Evolutionary conservation across 1,140 invertebrate genomes (phyloP).

Genomic region (Heliconius hewitsoni): DNA sequence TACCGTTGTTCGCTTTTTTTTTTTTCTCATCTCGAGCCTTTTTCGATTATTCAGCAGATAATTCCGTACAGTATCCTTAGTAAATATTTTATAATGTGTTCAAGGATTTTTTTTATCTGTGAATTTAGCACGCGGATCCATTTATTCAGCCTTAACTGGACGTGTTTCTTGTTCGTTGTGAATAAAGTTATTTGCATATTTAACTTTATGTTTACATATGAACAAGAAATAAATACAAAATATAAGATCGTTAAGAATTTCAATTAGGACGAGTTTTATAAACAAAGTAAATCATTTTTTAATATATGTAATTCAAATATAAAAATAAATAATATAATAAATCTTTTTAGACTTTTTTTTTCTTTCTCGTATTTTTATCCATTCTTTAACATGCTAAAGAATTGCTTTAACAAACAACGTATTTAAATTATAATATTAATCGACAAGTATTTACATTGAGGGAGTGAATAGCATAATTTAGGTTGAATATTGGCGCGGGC

Average conservation of each 20-base stretch:
- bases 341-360: too few relatives aligned
- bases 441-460: constrained; percentile 38
- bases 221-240: too few relatives aligned
- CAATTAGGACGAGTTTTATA: too few relatives aligned
- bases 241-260: too few relatives aligned
- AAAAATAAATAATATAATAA: too few relatives aligned
- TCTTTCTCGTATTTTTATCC: not conserved
- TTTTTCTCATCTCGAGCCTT: constrained; percentile 49
- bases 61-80: constrained; percentile 40
- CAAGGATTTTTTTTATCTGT: not conserved
- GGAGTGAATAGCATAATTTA: constrained; percentile 60
- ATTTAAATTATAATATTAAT: constrained; percentile 29
- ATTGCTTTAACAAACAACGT: constrained; percentile 38
- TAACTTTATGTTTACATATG: too few relatives aligned
- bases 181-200: constrained; percentile 11
- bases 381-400: not conserved
- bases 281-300: too few relatives aligned
- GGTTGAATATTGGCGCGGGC: constrained; percentile 57
- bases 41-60: constrained; percentile 64
- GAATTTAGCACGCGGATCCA: not conserved
- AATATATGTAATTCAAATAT: too few relatives aligned
- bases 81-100: constrained; percentile 9
- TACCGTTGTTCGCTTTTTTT: constrained; percentile 36
- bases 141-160: constrained; percentile 22
- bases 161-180: not conserved